These are phyloP conservation scores for Drosophila bipectinata DNA, from an alignment of 1,140 invertebrate species.

Conservation along the genomic window DNA sequence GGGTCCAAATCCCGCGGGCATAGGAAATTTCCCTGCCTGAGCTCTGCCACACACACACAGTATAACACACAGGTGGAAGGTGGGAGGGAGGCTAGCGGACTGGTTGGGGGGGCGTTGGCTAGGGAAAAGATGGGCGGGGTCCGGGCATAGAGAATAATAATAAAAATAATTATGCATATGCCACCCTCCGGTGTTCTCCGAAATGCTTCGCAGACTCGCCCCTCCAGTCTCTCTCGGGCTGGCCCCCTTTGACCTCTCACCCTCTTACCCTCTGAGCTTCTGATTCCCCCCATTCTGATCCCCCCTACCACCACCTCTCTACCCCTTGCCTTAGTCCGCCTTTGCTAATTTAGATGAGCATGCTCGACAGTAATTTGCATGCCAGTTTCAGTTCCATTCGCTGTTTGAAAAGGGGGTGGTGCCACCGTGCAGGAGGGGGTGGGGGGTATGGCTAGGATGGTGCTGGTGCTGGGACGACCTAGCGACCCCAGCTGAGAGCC, in stretches of 20 bases:
- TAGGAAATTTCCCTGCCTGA: too few species aligned
- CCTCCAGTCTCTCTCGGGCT: background rate
- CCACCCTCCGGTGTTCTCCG: slow-evolving; percentile 54
- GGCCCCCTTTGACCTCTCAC: background rate
- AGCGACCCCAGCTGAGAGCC: slow-evolving; percentile 48
- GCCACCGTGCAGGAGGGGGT: background rate
- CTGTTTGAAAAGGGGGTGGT: slow-evolving; percentile 34
- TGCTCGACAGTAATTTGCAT: slow-evolving; percentile 81
- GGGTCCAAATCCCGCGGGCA: too few species aligned
- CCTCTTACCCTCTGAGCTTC: slow-evolving; percentile 3
- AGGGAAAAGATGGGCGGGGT: slow-evolving; percentile 9
- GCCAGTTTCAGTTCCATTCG: slow-evolving; percentile 72
- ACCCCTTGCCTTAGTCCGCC: slow-evolving; percentile 4
- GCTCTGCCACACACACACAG: too few species aligned
- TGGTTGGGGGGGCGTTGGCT: background rate
- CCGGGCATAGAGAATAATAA: slow-evolving; percentile 70
- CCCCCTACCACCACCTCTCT: background rate
- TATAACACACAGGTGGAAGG: background rate
- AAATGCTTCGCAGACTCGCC: slow-evolving; percentile 7
- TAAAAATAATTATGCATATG: slow-evolving; percentile 82
- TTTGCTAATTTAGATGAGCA: slow-evolving; percentile 78
- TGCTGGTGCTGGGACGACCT: slow-evolving; percentile 26
- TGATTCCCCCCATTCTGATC: background rate
- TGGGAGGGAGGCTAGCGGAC: background rate
- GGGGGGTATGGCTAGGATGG: background rate